Base-by-base conservation (phyloP, 2,113 vertebrate genomes). In the Sclerurus mexicanus region DNA sequence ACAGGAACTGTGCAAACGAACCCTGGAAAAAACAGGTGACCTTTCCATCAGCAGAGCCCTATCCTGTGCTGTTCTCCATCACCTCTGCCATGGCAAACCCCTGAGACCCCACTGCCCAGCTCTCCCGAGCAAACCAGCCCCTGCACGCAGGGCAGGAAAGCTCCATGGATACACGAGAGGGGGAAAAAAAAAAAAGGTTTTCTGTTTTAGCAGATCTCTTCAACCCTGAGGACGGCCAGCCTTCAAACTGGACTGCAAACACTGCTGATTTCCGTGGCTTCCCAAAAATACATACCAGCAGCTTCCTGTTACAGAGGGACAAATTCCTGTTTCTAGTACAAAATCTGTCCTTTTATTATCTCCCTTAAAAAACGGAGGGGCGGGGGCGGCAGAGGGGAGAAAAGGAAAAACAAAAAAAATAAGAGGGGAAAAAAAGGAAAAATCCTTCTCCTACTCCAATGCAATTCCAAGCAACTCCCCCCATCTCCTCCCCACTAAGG, bases 291-390 rank as follows among this genome's bases (percentile, higher is more conserved):
- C 83, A 78, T 64, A 90, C 68, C 64, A 93, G 90, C 76, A 83
- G 88, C 91, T 94, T 96, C 96, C 95, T 92, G 86, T 81, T 90
- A 73, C 53, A 94, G 64, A 81, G 88, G 59, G 76, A 90, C 92
- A 90, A 81, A 96, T 92, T 94, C 85, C 95, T 92, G 95, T 89
- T 93, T 95, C 93, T 81, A 81, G 82, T 39, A 86, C 79, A 94
- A 81, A 60, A 86, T 84, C 64, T 94, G 55, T 16, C 60, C n/a
- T 96, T 88, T 96, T 86, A 86, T 89, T 44, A 83, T 21, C 22
- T 84, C 56, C n/a, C 22, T 74, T 44, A 12, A 59, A 94, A 60
- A 76, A 85, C n/a, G 9, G 20, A 10, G 3, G 8, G 30, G 23
- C n/a, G n/a, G n/a, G n/a, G n/a, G n/a, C n/a, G n/a, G n/a, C n/a